Evolutionary conservation across 2,113 vertebrate species (phyloP).

Genomic region (Meles meles): DNA sequence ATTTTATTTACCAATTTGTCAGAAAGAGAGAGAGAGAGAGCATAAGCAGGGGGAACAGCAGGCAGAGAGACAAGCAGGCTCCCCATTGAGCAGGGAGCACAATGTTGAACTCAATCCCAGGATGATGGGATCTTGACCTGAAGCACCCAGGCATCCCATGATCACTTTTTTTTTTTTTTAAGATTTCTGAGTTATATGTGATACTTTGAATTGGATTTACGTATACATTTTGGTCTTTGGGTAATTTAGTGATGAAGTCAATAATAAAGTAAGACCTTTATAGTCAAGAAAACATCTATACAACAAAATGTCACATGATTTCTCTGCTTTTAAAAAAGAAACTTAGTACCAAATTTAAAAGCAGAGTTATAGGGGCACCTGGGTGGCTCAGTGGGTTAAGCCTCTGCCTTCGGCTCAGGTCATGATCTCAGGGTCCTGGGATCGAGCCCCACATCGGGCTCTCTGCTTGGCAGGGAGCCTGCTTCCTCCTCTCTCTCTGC

Average conservation of each 20-base stretch:
- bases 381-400: no score
- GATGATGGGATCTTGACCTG: background rate
- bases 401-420: no score
- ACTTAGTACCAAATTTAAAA: background rate
- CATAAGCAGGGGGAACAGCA: background rate
- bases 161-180: background rate
- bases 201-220: background rate
- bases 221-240: background rate
- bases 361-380: no score
- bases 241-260: background rate
- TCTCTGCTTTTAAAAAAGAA: background rate
- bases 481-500: no score
- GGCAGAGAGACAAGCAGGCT: background rate
- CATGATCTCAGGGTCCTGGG: no score
- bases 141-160: background rate
- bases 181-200: background rate
- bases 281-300: background rate
- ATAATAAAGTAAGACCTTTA: background rate
- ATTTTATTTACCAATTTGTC: background rate
- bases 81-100: background rate
- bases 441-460: no score
- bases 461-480: no score
- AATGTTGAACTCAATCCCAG: background rate
- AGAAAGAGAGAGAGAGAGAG: background rate
- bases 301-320: background rate